phyloP scores from a whole-genome alignment of 2,113 vertebrate genomes.

The Lutjanus erythropterus region DNA sequence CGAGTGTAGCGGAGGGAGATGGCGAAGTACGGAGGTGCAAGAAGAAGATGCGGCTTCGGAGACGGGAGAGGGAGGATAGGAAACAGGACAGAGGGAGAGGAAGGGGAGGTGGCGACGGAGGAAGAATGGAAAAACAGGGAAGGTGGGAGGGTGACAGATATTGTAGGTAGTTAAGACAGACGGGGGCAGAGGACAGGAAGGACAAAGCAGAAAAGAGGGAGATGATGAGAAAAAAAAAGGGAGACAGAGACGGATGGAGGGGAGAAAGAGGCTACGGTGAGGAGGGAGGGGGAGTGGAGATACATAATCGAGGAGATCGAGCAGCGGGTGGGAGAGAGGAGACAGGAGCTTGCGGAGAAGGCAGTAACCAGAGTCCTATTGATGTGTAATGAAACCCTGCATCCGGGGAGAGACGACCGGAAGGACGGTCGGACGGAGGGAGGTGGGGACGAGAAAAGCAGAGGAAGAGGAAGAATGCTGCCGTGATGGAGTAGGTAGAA shows the following conservation, averaged over 20 bases:
- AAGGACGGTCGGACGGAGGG: slow-evolving; percentile 43
- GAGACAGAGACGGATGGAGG: slow-evolving; percentile 50
- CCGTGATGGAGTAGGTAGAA: slow-evolving; percentile 9
- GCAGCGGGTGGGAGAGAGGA: slow-evolving; percentile 48
- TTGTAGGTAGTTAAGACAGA: slow-evolving; percentile 53
- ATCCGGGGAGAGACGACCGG: slow-evolving; percentile 49
- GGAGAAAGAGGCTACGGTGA: slow-evolving; percentile 9
- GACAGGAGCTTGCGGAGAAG: slow-evolving; percentile 57
- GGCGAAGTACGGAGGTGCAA: slow-evolving; percentile 34
- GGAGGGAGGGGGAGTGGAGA: slow-evolving; percentile 29
- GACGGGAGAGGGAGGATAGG: slow-evolving; percentile 35
- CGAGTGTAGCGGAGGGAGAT: slow-evolving; percentile 22
- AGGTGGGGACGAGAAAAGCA: slow-evolving; percentile 30
- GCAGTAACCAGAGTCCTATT: slow-evolving; percentile 75
- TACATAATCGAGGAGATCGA: slow-evolving; percentile 63
- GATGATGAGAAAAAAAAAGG: slow-evolving; percentile 40
- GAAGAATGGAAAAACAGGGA: slow-evolving; percentile 20
- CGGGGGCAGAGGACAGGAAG: slow-evolving; percentile 53
- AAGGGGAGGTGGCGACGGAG: slow-evolving; percentile 9
- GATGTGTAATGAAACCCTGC: slow-evolving; percentile 76
- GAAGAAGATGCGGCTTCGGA: slow-evolving; percentile 30
- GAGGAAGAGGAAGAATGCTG: slow-evolving; percentile 29
- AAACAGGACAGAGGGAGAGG: slow-evolving; percentile 32
- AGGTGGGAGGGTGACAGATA: slow-evolving; percentile 39
- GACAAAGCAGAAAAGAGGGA: slow-evolving; percentile 55